These are phyloP conservation scores for Ips typographus DNA, from an alignment of 1,140 invertebrate genomes.

Conservation along the genomic window DNA sequence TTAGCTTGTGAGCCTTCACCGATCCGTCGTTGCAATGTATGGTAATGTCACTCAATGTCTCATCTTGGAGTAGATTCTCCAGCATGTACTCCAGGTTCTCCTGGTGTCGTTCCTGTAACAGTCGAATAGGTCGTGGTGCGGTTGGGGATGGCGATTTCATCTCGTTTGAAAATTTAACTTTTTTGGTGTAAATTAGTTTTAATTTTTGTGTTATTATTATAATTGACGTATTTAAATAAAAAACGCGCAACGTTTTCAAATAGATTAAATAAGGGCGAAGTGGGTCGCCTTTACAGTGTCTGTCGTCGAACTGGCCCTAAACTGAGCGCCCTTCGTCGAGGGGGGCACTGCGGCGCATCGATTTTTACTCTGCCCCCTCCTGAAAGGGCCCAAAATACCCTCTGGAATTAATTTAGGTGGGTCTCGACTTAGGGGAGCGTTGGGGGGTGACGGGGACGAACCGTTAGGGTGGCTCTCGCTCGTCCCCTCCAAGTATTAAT, in stretches of 20 bases:
- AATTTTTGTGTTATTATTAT: background rate
- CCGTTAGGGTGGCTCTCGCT: background rate
- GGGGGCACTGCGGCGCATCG: slow-evolving; percentile 14
- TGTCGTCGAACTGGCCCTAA: slow-evolving; percentile 4
- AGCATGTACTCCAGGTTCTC: slow-evolving; percentile 71
- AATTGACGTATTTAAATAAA: slow-evolving; percentile 1
- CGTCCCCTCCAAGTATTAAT: background rate
- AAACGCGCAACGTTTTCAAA: background rate
- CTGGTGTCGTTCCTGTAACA: slow-evolving; percentile 70
- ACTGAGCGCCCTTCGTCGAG: slow-evolving; percentile 6
- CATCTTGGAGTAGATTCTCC: slow-evolving; percentile 68
- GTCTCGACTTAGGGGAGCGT: slow-evolving; percentile 1
- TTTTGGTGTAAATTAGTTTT: slow-evolving; percentile 5
- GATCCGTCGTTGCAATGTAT: slow-evolving; percentile 65
- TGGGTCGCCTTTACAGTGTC: background rate
- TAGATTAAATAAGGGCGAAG: background rate
- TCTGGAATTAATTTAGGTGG: slow-evolving; percentile 32
- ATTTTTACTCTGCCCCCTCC: slow-evolving; percentile 9
- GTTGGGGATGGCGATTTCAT: slow-evolving; percentile 33
- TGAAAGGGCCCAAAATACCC: slow-evolving; percentile 29
- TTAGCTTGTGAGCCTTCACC: slow-evolving; percentile 69
- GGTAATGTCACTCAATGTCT: slow-evolving; percentile 67
- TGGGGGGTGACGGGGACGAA: slow-evolving; percentile 12
- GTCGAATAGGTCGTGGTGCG: slow-evolving; percentile 34
- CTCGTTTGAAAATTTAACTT: slow-evolving; percentile 2